Base-by-base conservation (phyloP, 2,888 invertebrate genomes). In the Sabatieria punctata region DNA sequence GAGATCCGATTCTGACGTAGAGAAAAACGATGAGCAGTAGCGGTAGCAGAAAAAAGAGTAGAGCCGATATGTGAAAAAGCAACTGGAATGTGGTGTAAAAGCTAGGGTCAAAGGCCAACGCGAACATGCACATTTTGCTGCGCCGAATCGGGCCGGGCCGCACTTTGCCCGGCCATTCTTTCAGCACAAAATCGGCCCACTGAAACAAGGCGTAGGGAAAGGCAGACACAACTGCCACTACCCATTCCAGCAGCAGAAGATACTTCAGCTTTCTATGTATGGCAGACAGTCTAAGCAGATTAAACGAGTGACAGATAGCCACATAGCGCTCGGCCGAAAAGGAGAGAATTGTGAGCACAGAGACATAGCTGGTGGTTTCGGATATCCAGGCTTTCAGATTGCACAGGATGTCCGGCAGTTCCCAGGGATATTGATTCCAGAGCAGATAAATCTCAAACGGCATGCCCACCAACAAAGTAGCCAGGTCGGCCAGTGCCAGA, bases 381-480 rank as follows among this genome's bases (percentile, higher is more conserved):
- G 54, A 52, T 25, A 55, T 49, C 13, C 55, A 46, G 2, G 53
- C 57, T 45, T 55, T 56, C 30, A 55, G 47, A 26, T 57, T 54
- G 48, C 57, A 57, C 18, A 55, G 52, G 46, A 52, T 53, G 45
- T 56, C 54, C 27, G 57, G 57, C 38, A 55, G 55, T 3, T 55
- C 53, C 56, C 56, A 57, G 4, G 57, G 57, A 18, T 50, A 57
- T 46, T 56, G 57, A 36, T 55, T 39, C 56, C 56, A 57, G 33
- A 53, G 52, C 54, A 55, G 53, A 25, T 35, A 41, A 27, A 51
- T 48, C 43, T 57, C 57, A 37, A 57, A 57, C 6, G 57, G 56
- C 3, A 56, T 47, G 2, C 56, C 57, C 8, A 56, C 54, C 19
- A 46, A 52, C 11, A 57, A 38, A 8, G 56, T 56, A 0, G 56